phyloP scores from a whole-genome alignment of 2,888 invertebrate genomes.

The Epirrhoe tristata region DNA sequence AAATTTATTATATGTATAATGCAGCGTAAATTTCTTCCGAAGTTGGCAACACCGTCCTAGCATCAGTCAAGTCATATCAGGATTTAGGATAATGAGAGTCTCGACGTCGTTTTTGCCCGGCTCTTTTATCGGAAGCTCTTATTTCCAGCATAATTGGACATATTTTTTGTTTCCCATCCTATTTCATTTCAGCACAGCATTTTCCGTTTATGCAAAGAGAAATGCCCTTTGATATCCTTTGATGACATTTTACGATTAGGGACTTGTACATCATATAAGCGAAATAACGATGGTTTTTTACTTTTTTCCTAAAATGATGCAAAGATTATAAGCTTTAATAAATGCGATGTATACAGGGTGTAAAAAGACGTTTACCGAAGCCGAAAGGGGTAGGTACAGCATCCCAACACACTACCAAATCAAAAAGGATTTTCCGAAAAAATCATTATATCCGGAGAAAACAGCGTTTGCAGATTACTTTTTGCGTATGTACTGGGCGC shows the following conservation, averaged over 20 bases:
- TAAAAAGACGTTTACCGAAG: no score
- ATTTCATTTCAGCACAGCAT: constrained; percentile 24
- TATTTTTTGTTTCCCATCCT: constrained; percentile 49
- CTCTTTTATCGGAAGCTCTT: constrained; percentile 47
- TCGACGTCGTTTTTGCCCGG: constrained; percentile 46
- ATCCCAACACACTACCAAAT: no score
- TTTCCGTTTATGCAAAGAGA: constrained; percentile 34
- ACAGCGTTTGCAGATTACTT: no score
- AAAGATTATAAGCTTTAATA: not conserved
- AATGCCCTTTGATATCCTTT: constrained; percentile 3
- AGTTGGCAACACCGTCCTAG: constrained; percentile 25
- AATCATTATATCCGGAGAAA: no score
- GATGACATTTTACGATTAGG: constrained; percentile 3
- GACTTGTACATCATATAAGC: not conserved
- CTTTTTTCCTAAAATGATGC: not conserved
- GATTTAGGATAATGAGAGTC: constrained; percentile 56
- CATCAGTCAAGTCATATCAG: constrained; percentile 56
- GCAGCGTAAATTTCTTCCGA: not conserved
- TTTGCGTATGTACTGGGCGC: no score
- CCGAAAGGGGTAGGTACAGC: no score
- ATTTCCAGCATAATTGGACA: constrained; percentile 49
- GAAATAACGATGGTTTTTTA: not conserved
- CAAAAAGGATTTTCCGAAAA: no score
- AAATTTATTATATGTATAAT: not conserved
- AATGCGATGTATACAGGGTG: not conserved